These are phyloP conservation scores for Microtus ochrogaster DNA, from an alignment of 2,113 vertebrate species.

Conservation along the genomic window DNA sequence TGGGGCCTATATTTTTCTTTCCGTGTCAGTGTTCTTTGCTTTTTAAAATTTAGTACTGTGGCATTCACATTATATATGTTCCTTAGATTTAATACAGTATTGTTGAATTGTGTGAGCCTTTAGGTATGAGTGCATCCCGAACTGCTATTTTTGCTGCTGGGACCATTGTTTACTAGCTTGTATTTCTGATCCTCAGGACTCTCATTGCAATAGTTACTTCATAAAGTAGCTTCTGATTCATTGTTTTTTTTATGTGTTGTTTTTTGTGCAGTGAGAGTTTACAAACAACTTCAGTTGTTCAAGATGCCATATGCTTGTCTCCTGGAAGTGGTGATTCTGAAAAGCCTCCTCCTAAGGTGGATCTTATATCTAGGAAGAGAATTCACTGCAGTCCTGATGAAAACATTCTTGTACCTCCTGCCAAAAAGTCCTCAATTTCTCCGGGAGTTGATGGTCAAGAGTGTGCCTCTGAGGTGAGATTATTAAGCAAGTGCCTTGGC, in stretches of 20 bases:
- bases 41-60: not conserved
- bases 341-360: constrained; percentile 60
- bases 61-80: not conserved
- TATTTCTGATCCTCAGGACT: constrained; percentile 5
- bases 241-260: constrained; percentile 40
- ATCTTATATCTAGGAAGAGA: constrained; percentile 77
- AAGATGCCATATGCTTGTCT: constrained; percentile 61
- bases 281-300: constrained; percentile 61
- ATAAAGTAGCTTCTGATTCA: constrained; percentile 40
- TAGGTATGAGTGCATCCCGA: not conserved
- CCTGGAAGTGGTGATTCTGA: constrained; percentile 61
- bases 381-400: constrained; percentile 65
- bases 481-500: constrained; percentile 6
- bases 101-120: not conserved
- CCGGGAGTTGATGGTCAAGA: constrained; percentile 52
- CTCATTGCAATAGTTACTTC: constrained; percentile 24
- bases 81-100: constrained; percentile 19
- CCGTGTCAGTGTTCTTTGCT: not conserved
- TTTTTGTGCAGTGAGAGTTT: constrained; percentile 78
- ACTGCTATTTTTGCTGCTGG: constrained; percentile 7
- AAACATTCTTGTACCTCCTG: constrained; percentile 60
- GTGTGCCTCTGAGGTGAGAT: constrained; percentile 80
- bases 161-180: not conserved
- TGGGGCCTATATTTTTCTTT: not conserved
- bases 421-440: constrained; percentile 75